A percentile compares a stretch with the other conserved stretches of the same genome.
phyloP scores from a whole-genome alignment of 2,888 invertebrate genomes.

The Andrena chrysosceles region DNA sequence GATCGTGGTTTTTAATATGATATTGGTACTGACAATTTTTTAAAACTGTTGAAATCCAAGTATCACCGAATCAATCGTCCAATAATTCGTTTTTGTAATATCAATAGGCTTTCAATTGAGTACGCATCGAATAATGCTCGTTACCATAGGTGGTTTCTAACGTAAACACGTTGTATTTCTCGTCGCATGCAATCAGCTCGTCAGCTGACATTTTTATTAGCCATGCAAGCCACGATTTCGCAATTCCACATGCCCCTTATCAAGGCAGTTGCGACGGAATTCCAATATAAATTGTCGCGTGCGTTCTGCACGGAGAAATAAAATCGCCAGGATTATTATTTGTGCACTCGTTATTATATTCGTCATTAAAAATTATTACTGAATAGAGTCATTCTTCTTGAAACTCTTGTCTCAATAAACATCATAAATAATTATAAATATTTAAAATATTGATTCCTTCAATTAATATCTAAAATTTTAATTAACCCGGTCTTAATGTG shows the following conservation, averaged over 20 bases:
- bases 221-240: slow-evolving; percentile 18
- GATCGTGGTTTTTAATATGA: too few relatives aligned
- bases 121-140: neutral
- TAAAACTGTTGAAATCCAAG: neutral
- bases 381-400: neutral
- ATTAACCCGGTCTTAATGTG: too few relatives aligned
- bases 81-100: neutral
- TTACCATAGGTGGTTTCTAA: slow-evolving; percentile 5
- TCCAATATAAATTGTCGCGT: neutral
- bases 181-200: slow-evolving; percentile 21
- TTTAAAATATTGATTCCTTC: too few relatives aligned
- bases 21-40: neutral
- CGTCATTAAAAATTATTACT: slow-evolving; percentile 3
- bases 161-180: slow-evolving; percentile 5
- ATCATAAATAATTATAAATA: too few relatives aligned
- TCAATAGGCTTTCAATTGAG: neutral
- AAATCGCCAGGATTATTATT: slow-evolving; percentile 3
- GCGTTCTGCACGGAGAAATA: neutral
- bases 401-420: neutral
- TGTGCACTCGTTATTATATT: neutral
- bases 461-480: too few relatives aligned
- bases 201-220: slow-evolving; percentile 41
- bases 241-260: slow-evolving; percentile 30
- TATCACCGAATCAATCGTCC: slow-evolving; percentile 8
- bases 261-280: slow-evolving; percentile 15